Evolutionary conservation across 2,888 invertebrate genomes (phyloP).

Genomic region (Drosophila antonietae): DNA sequence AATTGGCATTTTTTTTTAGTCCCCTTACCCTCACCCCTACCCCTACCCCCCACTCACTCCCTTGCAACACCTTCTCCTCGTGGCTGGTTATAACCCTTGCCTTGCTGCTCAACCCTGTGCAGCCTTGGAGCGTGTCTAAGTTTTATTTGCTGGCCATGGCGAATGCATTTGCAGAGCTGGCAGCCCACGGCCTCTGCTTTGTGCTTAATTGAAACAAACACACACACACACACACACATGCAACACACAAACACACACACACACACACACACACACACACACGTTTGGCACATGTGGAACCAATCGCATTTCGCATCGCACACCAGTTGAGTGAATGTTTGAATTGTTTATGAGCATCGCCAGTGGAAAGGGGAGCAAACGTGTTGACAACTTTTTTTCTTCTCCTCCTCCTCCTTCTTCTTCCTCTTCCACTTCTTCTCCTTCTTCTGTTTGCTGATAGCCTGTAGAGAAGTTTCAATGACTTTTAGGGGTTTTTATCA

Average conservation of each 20-base stretch:
- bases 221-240: slow-evolving; percentile 19
- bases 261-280: slow-evolving; percentile 8
- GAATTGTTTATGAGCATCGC: slow-evolving; percentile 25
- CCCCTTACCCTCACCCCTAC: background rate
- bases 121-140: slow-evolving; percentile 68
- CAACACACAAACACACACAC: slow-evolving; percentile 6
- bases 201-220: slow-evolving; percentile 66
- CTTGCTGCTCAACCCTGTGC: slow-evolving; percentile 4
- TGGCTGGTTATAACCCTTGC: slow-evolving; percentile 47
- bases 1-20: slow-evolving; percentile 81
- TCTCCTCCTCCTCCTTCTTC: too few species aligned
- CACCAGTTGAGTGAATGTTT: slow-evolving; percentile 62
- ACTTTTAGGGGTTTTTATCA: background rate
- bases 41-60: background rate
- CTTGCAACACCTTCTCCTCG: background rate
- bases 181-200: slow-evolving; percentile 15
- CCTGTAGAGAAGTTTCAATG: background rate
- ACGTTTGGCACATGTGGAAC: slow-evolving; percentile 60
- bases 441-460: background rate
- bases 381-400: background rate
- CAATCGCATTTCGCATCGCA: slow-evolving; percentile 70
- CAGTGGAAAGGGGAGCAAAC: background rate
- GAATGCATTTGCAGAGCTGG: slow-evolving; percentile 40
- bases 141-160: slow-evolving; percentile 79
- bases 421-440: background rate